Percentiles rank a stretch among this genome's conserved stretches.
phyloP scores from a whole-genome alignment of 92 coral and sea anemone genomes.

The Palythoa grandis region DNA sequence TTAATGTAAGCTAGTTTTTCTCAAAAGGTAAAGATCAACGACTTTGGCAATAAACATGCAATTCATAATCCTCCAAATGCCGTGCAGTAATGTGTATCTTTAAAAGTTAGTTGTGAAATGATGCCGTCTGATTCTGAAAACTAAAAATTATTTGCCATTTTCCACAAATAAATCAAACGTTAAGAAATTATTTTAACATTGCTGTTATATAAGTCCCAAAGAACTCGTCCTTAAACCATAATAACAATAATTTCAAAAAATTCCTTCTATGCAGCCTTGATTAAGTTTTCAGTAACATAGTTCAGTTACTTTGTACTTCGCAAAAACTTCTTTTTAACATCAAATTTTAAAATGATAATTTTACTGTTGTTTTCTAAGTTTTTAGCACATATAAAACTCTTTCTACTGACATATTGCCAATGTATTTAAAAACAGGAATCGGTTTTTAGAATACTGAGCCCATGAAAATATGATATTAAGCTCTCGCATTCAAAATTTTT shows the following conservation, averaged over 20 bases:
- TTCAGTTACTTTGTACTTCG: too few relatives aligned
- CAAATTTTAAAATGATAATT: too few relatives aligned
- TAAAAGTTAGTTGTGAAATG: not conserved
- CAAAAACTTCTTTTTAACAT: too few relatives aligned
- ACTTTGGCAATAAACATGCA: not conserved
- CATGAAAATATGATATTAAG: not conserved
- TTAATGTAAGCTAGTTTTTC: not conserved
- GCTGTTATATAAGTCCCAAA: not conserved
- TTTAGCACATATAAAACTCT: too few relatives aligned
- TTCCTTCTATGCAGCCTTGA: too few relatives aligned
- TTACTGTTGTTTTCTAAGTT: too few relatives aligned
- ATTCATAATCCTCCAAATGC: not conserved
- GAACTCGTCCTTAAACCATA: too few relatives aligned
- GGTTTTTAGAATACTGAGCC: not conserved
- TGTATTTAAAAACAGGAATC: not conserved
- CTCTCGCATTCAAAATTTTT: not conserved
- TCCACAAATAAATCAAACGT: not conserved
- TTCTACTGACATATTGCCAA: not conserved
- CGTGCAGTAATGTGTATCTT: not conserved
- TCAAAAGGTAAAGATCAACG: constrained; percentile 15
- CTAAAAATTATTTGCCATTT: not conserved
- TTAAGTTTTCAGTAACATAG: too few relatives aligned
- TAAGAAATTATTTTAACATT: not conserved
- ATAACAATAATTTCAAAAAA: too few relatives aligned
- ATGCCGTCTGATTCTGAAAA: not conserved